Base-by-base conservation (phyloP, 2,113 vertebrate species). In the Cettia cetti region DNA sequence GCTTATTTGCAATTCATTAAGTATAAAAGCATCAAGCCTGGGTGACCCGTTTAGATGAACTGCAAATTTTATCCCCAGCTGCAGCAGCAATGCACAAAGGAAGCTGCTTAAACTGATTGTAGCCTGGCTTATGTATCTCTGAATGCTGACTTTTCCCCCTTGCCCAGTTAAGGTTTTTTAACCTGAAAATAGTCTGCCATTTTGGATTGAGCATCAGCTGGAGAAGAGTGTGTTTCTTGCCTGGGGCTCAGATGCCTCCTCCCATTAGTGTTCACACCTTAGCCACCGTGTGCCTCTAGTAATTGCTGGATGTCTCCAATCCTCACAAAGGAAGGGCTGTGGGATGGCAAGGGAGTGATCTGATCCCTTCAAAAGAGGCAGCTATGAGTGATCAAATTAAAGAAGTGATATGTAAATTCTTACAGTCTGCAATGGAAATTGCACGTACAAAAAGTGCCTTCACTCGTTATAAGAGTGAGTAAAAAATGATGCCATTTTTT, bases 171-270 rank as follows among this genome's bases (percentile, higher is more conserved):
- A 60, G 17, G 26, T 53, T 84, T 82, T 63, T 87, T 95, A 95
- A 85, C 75, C 42, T 92, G 95, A 91, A 95, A 95, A 87, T 65
- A n/a, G 19, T 89, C 69, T 95, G 94, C 86, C 83, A 45, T 87
- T 92, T 76, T 87, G 83, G 90, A 87, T 82, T 1, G 9, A 86
- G 53, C 65, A 80, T 69, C 86, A 94, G 53, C 86, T 90, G 78
- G 53, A 91, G 77, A 76, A 68, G 35, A 94, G 37, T 42, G 59
- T 75, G 40, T 68, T 70, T 90, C 69, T 86, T 78, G 80, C 92
- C 86, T 60, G 80, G 50, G 95, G 94, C 84, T 85, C 39, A 74
- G 70, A 61, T 90, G 89, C 65, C 93, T 92, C 42, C 78, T 96
- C 30, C 76, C 69, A 24, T 95, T 90, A 86, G 20, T 27, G 66